phyloP scores from a whole-genome alignment of 2,113 vertebrate species.

The Lamprologus tigripictilis region DNA sequence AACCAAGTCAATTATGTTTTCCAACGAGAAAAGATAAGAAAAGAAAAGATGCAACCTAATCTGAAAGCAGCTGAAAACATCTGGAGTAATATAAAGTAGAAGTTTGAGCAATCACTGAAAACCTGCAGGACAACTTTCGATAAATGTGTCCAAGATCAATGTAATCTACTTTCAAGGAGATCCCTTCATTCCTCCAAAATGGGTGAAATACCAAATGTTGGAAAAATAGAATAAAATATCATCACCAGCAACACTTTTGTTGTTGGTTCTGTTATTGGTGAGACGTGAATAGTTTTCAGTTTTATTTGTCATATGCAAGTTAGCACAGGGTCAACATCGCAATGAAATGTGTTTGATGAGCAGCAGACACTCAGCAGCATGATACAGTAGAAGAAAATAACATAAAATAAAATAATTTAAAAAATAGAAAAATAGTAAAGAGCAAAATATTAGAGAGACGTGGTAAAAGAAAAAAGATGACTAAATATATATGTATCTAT shows the following conservation, averaged over 20 bases:
- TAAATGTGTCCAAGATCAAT: neutral
- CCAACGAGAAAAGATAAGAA: neutral
- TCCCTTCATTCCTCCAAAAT: neutral
- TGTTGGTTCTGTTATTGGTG: neutral
- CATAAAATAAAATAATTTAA: no score
- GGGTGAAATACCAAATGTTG: neutral
- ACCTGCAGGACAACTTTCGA: neutral
- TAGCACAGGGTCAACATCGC: no score
- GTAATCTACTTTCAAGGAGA: neutral
- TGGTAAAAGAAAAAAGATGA: no score
- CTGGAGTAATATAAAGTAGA: neutral
- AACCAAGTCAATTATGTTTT: neutral
- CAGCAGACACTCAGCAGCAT: no score
- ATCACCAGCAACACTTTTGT: accelerated
- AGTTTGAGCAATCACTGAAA: neutral
- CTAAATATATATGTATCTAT: no score
- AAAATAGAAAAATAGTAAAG: no score
- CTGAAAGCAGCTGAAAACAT: neutral
- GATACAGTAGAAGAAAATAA: accelerated
- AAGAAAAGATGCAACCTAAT: accelerated
- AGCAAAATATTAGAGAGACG: no score
- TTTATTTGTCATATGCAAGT: no score
- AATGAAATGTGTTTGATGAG: no score
- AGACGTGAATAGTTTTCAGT: neutral
- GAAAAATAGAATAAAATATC: neutral